Base-by-base conservation (phyloP, 2,888 invertebrate species). In the Drosophila silvestris region DNA sequence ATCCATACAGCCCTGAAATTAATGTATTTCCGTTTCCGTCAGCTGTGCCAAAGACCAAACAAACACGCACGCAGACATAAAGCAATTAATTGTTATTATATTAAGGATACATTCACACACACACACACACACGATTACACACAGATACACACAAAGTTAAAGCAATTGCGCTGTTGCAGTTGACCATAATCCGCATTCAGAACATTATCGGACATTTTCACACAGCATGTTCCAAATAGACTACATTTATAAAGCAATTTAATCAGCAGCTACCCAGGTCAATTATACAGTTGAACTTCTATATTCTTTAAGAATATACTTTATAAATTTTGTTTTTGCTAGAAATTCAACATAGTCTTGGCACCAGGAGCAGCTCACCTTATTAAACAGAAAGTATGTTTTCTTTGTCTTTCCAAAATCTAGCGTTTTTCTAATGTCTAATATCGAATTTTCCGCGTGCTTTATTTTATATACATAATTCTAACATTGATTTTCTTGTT, bases 81-180 rank as follows among this genome's bases (percentile, higher is more conserved):
- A 62, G 71, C 83, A 83, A 86, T 83, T 86, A 84, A 83, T 84
- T 84, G 84, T 83, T 83, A 83, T 83, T 86, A 82, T 83, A 83
- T 83, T 76, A 76, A 76, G 67, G 62, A 77, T 60, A 70, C 64
- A 70, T 54, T 59, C 76, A 52, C 63, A 65, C 37, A 47, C 52
- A 26, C 37, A 52, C 60, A 64, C 50, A 19, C 56, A 75, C 41
- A 39, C 37, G 44, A 32, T 32, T 32, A 33, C 56, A 44, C 37
- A 51, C 39, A 53, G 32, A 12, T 1, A 19, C 10, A 26, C 6
- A 28, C 12, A 39, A 14, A 14, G 32, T 19, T 32, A 16, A 22
- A 16, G 32, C 16, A 32, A 30, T 22, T 30, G 22, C 32, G 22
- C 16, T 58, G 41, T 6, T 58, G 58, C 58, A 41, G 22, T 22